Conservation (phyloP, 1,140 invertebrate genomes). For the Philotrypesis tridentata region DNA sequence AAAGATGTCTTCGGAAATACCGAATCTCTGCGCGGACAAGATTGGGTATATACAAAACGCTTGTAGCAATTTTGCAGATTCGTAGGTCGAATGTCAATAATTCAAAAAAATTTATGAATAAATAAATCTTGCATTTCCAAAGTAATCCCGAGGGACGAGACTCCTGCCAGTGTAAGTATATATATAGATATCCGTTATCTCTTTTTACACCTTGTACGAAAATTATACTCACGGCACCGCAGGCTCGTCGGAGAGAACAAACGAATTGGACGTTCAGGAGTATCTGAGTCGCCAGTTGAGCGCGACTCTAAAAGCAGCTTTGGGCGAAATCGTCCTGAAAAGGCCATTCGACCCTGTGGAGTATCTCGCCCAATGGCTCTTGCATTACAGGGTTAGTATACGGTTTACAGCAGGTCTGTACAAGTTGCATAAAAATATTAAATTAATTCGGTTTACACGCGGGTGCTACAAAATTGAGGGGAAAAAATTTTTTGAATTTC, state of each 20-base stretch:
- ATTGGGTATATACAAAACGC: not conserved
- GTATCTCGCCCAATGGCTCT: conserved; percentile 63
- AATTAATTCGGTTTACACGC: too few species aligned
- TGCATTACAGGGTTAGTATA: conserved; percentile 60
- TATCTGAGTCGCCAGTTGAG: conserved; percentile 52
- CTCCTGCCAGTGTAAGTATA: conserved; percentile 22
- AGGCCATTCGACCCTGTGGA: conserved; percentile 63
- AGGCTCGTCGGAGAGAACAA: conserved; percentile 12
- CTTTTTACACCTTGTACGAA: too few species aligned
- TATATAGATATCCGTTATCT: not conserved
- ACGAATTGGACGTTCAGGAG: not conserved
- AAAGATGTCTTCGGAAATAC: not conserved
- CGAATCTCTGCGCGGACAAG: not conserved
- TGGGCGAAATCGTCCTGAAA: conserved; percentile 57
- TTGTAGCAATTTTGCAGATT: too few species aligned
- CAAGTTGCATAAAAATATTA: too few species aligned
- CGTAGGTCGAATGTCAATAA: too few species aligned
- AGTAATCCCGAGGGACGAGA: too few species aligned
- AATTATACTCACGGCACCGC: not conserved
- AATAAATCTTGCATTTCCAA: too few species aligned
- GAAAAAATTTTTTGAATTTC: too few species aligned
- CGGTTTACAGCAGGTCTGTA: too few species aligned
- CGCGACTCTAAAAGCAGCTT: conserved; percentile 49
- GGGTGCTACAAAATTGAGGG: too few species aligned
- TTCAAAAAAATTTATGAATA: too few species aligned